These are phyloP conservation scores for Hypena proboscidalis DNA, from an alignment of 2,888 invertebrate genomes.

Conservation along the genomic window DNA sequence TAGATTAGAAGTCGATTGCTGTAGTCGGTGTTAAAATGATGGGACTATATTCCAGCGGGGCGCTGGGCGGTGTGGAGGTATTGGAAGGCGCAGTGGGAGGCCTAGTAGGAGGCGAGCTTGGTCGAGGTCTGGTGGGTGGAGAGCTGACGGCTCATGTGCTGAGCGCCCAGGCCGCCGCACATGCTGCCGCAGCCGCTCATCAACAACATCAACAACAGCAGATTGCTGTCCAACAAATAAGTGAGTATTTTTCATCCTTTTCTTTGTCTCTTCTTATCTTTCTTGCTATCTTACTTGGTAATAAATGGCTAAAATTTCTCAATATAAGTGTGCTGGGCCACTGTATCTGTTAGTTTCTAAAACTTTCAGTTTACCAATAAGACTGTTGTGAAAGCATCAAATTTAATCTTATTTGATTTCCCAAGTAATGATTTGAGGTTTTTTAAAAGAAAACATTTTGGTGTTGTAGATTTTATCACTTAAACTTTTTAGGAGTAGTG, in stretches of 20 bases:
- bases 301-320: too few relatives aligned
- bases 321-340: too few relatives aligned
- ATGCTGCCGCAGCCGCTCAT: conserved; percentile 76
- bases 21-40: conserved; percentile 69
- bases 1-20: conserved; percentile 24
- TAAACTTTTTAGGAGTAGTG: too few relatives aligned
- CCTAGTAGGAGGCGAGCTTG: conserved; percentile 73
- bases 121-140: conserved; percentile 69
- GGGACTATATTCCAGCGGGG: conserved; percentile 85
- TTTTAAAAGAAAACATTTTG: too few relatives aligned
- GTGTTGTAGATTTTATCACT: too few relatives aligned
- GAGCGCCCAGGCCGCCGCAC: conserved; percentile 80
- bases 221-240: conserved; percentile 75
- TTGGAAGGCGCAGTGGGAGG: conserved; percentile 62
- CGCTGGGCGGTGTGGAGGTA: conserved; percentile 82
- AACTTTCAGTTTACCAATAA: too few relatives aligned
- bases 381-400: too few relatives aligned
- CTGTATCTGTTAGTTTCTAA: too few relatives aligned
- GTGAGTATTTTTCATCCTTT: conserved; percentile 60
- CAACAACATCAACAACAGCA: conserved; percentile 69
- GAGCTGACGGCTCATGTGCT: conserved; percentile 76
- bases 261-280: too few relatives aligned
- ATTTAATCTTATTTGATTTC: too few relatives aligned
- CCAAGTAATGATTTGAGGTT: too few relatives aligned
- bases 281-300: too few relatives aligned